phyloP scores from a whole-genome alignment of 37 sponge, comb jelly and placozoan species.

The Mnemiopsis leidyi region DNA sequence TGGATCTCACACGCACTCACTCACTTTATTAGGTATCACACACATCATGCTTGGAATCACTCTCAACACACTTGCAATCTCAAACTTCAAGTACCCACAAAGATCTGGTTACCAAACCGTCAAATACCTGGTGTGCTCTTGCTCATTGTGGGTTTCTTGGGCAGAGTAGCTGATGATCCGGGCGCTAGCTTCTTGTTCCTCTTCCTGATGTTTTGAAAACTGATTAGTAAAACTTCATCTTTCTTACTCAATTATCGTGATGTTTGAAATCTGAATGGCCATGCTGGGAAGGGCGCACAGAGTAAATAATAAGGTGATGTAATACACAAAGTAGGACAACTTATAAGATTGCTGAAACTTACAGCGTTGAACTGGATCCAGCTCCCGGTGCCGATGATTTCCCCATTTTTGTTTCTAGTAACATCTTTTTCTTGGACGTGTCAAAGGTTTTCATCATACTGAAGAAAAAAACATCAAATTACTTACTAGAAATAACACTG shows the following conservation, averaged over 20 bases:
- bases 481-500: neutral
- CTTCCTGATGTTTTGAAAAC: neutral
- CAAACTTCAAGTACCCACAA: neutral
- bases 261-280: no score
- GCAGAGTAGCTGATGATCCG: constrained; percentile 44
- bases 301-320: no score
- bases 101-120: neutral
- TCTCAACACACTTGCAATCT: neutral
- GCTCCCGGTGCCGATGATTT: neutral
- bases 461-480: neutral
- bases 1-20: constrained; percentile 8
- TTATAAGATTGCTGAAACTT: constrained; percentile 10
- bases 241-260: no score
- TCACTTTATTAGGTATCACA: neutral
- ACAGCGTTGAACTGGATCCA: neutral
- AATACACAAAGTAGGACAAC: neutral
- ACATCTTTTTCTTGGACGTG: constrained; percentile 18
- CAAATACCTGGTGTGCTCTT: constrained; percentile 47
- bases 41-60: neutral
- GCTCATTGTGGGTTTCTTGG: constrained; percentile 24
- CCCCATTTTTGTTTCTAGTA: neutral
- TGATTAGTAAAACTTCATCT: neutral
- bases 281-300: no score
- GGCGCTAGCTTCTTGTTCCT: neutral
- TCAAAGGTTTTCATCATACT: constrained; percentile 46